Conservation (phyloP, 2,888 invertebrate genomes). For the Litoditis marina region DNA sequence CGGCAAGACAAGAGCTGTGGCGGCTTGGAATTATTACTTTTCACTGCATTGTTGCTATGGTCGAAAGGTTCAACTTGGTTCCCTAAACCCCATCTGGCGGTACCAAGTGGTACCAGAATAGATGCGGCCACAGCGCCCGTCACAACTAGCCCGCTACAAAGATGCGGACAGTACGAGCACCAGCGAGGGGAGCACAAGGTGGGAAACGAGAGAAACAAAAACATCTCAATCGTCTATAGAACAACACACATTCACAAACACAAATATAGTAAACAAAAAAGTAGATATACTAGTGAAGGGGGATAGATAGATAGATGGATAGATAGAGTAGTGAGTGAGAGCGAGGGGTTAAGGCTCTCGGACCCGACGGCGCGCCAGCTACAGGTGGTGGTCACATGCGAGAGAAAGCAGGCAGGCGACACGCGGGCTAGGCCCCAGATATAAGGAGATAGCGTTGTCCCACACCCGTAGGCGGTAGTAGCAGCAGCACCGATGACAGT, state of each 20-base stretch:
- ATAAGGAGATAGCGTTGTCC: neutral
- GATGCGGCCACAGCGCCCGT: too few relatives aligned
- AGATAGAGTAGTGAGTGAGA: neutral
- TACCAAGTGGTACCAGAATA: too few relatives aligned
- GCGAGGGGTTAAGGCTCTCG: conserved; percentile 1
- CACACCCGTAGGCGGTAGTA: conserved; percentile 4
- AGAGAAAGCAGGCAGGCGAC: neutral
- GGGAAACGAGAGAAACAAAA: neutral
- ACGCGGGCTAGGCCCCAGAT: neutral
- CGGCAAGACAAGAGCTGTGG: too few relatives aligned
- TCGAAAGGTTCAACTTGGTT: too few relatives aligned
- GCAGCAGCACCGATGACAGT: neutral
- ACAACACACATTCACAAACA: neutral
- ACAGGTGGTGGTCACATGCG: neutral
- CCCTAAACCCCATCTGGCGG: too few relatives aligned
- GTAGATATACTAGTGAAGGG: too few relatives aligned
- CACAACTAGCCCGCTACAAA: too few relatives aligned
- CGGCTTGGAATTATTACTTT: too few relatives aligned
- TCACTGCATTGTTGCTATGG: too few relatives aligned
- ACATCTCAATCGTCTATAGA: neutral
- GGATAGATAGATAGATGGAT: neutral
- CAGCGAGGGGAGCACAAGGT: too few relatives aligned
- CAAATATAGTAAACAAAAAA: neutral
- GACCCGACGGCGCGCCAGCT: neutral
- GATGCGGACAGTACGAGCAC: too few relatives aligned